Percentiles rank a stretch among this genome's conserved stretches.
These are phyloP conservation scores for Mus spicilegus DNA, from an alignment of 2,113 vertebrate genomes.

Conservation along the genomic window DNA sequence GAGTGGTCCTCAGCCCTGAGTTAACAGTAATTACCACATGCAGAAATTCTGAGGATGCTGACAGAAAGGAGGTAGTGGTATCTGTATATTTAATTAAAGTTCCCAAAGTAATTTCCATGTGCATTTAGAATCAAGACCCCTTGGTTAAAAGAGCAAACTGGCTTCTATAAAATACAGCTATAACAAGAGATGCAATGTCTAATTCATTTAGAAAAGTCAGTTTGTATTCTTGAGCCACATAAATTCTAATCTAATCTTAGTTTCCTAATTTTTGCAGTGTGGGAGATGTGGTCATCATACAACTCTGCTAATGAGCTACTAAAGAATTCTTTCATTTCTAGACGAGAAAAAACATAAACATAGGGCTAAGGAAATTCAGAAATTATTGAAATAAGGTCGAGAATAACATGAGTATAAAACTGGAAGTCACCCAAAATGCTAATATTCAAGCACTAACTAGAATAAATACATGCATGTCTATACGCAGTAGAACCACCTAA, in stretches of 20 bases:
- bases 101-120: constrained; percentile 7
- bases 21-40: background rate
- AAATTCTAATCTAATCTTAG: background rate
- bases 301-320: background rate
- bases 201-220: constrained; percentile 22
- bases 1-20: background rate
- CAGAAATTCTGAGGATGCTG: background rate
- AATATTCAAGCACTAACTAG: background rate
- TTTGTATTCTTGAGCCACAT: background rate
- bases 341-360: constrained; percentile 40
- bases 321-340: background rate
- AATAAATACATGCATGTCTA: background rate
- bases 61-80: background rate
- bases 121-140: background rate
- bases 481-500: background rate
- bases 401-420: background rate
- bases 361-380: background rate
- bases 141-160: background rate
- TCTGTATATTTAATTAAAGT: background rate
- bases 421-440: background rate
- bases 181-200: background rate
- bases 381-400: constrained; percentile 19
- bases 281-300: background rate
- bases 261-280: background rate
- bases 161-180: background rate